Evolutionary conservation across 2,888 invertebrate genomes (phyloP).

Genomic region (Leptopilina drosophilae): DNA sequence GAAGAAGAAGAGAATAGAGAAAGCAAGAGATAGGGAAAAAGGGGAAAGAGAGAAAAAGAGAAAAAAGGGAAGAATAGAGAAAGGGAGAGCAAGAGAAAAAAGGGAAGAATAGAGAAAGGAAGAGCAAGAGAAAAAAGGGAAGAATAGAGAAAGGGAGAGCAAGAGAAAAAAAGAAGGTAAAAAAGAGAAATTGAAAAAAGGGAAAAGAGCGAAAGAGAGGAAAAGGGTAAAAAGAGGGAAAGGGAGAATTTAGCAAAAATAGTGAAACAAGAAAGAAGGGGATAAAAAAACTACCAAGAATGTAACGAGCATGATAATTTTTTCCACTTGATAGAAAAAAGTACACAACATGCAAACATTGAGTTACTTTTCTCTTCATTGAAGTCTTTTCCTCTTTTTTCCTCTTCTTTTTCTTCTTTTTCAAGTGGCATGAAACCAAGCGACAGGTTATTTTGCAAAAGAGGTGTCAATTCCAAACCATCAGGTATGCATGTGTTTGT

Average conservation of each 20-base stretch:
- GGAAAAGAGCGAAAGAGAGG: background rate
- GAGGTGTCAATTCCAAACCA: slow-evolving; percentile 20
- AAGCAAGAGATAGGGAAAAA: background rate
- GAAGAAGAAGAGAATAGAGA: too few relatives aligned
- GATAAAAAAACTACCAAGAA: background rate
- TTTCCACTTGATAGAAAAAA: background rate
- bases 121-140: background rate
- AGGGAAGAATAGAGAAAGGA: too few relatives aligned
- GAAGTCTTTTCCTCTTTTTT: too few relatives aligned
- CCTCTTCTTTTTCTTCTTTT: background rate
- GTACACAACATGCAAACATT: slow-evolving; percentile 3
- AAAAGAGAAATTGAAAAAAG: too few relatives aligned
- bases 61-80: too few relatives aligned
- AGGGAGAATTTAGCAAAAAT: too few relatives aligned
- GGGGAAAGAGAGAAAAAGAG: too few relatives aligned
- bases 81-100: too few relatives aligned
- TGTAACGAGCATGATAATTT: slow-evolving; percentile 4
- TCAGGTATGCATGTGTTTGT: background rate
- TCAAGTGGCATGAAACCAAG: background rate
- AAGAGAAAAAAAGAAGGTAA: too few relatives aligned
- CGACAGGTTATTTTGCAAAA: background rate
- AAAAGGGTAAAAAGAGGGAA: background rate
- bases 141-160: too few relatives aligned
- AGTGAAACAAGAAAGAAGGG: background rate
- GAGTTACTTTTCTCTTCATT: background rate